A percentile compares a stretch with the other conserved stretches of the same genome.
These are phyloP conservation scores for Creontiades dilutus DNA, from an alignment of 2,888 invertebrate genomes.

Conservation along the genomic window DNA sequence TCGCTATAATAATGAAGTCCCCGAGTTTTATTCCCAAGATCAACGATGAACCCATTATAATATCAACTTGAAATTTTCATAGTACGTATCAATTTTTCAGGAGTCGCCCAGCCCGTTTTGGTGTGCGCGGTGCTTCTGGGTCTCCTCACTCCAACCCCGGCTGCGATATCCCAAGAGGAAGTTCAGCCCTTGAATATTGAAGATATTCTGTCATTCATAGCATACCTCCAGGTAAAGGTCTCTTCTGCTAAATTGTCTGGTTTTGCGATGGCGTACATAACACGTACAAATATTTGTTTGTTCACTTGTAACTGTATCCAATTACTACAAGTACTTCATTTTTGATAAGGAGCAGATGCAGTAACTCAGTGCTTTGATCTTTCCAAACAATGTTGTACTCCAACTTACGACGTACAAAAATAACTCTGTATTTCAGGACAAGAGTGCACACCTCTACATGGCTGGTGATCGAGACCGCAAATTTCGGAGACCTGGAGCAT, in stretches of 20 bases:
- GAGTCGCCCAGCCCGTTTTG: slow-evolving; percentile 62
- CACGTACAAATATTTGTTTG: no score
- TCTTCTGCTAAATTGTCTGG: no score
- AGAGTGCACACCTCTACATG: slow-evolving; percentile 36
- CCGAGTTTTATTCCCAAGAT: no score
- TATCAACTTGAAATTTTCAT: no score
- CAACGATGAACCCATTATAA: no score
- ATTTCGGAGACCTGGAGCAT: not conserved
- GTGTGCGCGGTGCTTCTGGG: slow-evolving; percentile 68
- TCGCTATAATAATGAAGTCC: no score
- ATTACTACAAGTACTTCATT: no score
- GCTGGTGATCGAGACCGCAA: not conserved
- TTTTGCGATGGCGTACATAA: no score
- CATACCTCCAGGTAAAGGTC: slow-evolving; percentile 61
- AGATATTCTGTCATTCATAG: slow-evolving; percentile 55
- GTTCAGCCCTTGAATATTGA: slow-evolving; percentile 37
- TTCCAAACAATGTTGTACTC: not conserved
- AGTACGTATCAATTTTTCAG: slow-evolving; percentile 17
- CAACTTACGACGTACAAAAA: not conserved
- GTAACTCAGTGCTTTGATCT: no score
- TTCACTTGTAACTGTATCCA: no score
- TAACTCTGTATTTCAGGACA: slow-evolving; percentile 44
- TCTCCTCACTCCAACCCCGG: slow-evolving; percentile 61
- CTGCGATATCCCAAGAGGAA: slow-evolving; percentile 41
- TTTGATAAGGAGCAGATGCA: no score